These are phyloP conservation scores for Carassius auratus DNA, from an alignment of 2,113 vertebrate species.

Conservation along the genomic window DNA sequence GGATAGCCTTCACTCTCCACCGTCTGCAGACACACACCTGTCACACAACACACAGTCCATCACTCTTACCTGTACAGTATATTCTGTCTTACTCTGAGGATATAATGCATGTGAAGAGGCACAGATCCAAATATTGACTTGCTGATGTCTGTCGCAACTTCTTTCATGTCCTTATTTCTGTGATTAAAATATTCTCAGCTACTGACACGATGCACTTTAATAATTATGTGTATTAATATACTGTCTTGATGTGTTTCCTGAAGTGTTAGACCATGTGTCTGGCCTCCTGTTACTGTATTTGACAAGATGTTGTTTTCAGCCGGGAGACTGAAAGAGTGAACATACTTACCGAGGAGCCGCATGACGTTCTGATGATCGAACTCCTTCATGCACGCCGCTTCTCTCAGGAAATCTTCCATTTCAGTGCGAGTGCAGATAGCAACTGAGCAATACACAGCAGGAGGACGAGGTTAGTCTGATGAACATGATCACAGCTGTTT, in stretches of 20 bases:
- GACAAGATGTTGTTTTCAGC: not conserved
- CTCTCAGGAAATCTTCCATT: constrained; percentile 91
- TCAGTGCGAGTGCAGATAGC: constrained; percentile 90
- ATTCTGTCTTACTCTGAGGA: not conserved
- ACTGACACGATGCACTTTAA: not conserved
- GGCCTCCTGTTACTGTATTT: not conserved
- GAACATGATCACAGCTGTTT: not conserved
- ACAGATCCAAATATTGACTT: no score
- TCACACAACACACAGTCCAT: not conserved
- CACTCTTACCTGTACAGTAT: not conserved
- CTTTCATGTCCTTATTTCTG: not conserved
- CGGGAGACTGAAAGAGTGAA: no score
- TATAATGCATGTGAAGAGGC: no score
- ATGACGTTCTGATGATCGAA: constrained; percentile 93
- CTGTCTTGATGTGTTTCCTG: not conserved
- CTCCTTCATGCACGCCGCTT: constrained; percentile 93
- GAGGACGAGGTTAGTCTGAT: not conserved
- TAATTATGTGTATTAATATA: not conserved
- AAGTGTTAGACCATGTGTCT: not conserved
- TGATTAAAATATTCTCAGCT: not conserved
- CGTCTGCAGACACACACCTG: constrained; percentile 92
- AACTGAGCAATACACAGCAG: constrained; percentile 67
- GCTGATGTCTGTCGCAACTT: no score
- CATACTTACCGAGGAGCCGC: constrained; percentile 83
- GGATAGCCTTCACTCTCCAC: constrained; percentile 89